Percentiles rank a stretch among this genome's conserved stretches.
These are phyloP conservation scores for Vidua chalybeata DNA, from an alignment of 2,113 vertebrate species.

Conservation along the genomic window DNA sequence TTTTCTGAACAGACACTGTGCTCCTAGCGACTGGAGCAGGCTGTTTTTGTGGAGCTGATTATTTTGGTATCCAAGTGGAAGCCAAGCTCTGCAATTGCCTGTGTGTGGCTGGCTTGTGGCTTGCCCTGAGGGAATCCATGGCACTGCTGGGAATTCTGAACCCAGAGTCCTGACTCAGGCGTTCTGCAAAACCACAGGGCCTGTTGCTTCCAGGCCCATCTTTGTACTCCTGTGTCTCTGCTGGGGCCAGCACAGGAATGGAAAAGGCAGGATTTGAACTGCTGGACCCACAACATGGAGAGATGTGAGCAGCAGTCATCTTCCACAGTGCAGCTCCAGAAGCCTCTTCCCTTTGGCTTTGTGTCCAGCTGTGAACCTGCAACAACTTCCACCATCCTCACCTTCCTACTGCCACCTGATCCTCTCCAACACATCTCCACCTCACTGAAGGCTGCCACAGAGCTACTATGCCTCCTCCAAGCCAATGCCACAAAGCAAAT, in stretches of 20 bases:
- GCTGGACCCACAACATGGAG: background rate
- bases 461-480: background rate
- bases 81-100: background rate
- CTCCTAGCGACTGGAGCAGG: background rate
- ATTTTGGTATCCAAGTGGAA: background rate
- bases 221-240: background rate
- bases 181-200: background rate
- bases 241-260: background rate
- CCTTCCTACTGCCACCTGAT: background rate
- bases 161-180: background rate
- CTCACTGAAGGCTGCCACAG: background rate
- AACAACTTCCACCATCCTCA: background rate
- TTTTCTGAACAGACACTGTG: background rate
- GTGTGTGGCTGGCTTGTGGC: background rate
- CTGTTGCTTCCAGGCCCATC: background rate
- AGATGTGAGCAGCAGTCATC: background rate
- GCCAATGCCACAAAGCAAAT: background rate
- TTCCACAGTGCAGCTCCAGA: background rate
- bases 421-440: background rate
- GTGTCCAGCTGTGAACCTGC: background rate
- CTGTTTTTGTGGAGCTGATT: background rate
- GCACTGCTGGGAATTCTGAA: conserved; percentile 18
- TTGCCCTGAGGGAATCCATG: background rate
- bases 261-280: background rate
- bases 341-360: background rate